Evolutionary conservation across 2,797 vertebrate genomes (phyloP).

Genomic region (Rhinoraja longicauda): DNA sequence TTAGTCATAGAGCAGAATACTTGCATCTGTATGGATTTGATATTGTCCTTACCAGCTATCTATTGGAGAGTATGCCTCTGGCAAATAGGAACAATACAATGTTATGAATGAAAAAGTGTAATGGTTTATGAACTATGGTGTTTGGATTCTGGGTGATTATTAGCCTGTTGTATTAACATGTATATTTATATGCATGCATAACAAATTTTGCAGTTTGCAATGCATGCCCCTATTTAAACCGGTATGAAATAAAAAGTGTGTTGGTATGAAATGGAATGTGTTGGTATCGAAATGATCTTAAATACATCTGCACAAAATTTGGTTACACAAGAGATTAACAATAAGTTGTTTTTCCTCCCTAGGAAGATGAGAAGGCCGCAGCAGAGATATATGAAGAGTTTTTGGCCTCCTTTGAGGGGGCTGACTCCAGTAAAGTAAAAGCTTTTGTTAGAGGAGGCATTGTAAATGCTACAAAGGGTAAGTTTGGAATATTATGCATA

Average conservation of each 20-base stretch:
- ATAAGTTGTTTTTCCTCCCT: constrained; percentile 44
- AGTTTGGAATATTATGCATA: constrained; percentile 20
- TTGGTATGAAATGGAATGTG: no score
- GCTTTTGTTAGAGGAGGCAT: constrained; percentile 95
- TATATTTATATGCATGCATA: neutral
- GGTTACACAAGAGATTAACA: neutral
- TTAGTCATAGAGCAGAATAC: neutral
- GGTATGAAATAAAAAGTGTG: no score
- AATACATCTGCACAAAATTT: neutral
- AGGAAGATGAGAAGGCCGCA: constrained; percentile 97
- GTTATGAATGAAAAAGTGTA: neutral
- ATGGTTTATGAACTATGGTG: neutral
- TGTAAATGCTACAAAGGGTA: constrained; percentile 94
- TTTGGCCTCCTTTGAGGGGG: constrained; percentile 95
- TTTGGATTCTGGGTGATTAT: neutral
- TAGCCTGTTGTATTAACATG: neutral
- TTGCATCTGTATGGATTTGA: neutral
- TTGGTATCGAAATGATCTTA: neutral
- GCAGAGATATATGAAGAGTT: constrained; percentile 99
- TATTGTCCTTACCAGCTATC: neutral
- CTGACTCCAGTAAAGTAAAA: constrained; percentile 89
- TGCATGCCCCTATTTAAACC: neutral
- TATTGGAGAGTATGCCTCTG: neutral
- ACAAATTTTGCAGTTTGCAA: neutral
- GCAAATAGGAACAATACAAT: neutral